Conservation (phyloP, 2,888 invertebrate genomes). For the Lasioglossum villosulum region DNA sequence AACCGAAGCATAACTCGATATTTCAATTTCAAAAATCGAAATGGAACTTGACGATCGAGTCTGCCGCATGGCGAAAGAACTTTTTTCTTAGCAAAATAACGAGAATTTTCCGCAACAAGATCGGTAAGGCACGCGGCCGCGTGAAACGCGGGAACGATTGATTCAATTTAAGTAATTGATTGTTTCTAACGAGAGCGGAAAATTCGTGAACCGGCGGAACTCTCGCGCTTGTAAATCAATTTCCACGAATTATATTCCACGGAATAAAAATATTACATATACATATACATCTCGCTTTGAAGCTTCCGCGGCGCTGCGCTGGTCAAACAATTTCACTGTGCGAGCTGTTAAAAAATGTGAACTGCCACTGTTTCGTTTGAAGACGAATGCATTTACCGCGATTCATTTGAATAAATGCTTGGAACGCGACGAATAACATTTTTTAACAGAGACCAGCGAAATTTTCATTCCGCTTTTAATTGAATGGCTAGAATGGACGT, state of each 20-base stretch:
- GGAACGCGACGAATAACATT: background rate
- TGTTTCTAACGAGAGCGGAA: background rate
- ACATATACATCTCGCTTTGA: background rate
- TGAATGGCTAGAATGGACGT: too few species aligned
- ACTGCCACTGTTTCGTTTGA: background rate
- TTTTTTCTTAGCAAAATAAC: background rate
- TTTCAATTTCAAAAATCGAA: background rate
- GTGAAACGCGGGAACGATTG: constrained; percentile 4
- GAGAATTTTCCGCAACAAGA: background rate
- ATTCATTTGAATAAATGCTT: constrained; percentile 4
- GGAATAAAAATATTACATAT: background rate
- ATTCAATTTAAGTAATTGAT: constrained; percentile 16
- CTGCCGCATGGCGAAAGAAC: too few species aligned
- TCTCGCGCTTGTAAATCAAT: constrained; percentile 1
- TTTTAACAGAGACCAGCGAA: background rate
- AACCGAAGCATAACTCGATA: background rate
- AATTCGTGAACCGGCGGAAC: background rate
- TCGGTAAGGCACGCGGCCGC: background rate
- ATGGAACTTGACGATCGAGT: background rate
- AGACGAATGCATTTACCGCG: background rate
- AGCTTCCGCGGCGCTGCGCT: background rate
- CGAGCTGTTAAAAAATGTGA: background rate
- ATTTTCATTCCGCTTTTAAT: background rate
- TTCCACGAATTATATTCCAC: background rate
- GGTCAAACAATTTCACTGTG: background rate